A percentile compares a stretch with the other conserved stretches of the same genome.
Conservation (phyloP, 2,888 invertebrate species). For the Chrysolina haemoptera region DNA sequence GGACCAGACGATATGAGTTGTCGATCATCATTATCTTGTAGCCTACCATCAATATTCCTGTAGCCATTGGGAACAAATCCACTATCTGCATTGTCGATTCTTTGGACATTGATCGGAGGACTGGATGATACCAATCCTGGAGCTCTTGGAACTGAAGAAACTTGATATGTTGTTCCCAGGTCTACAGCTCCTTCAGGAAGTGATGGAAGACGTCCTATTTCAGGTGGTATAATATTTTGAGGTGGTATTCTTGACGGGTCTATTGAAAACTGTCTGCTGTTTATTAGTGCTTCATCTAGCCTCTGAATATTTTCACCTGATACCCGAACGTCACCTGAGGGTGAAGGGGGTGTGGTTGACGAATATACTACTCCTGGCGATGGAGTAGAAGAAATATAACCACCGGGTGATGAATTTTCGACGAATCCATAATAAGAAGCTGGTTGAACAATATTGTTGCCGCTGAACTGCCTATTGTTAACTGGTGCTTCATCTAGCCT, state of each 20-base stretch:
- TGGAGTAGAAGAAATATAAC: slow-evolving; percentile 1
- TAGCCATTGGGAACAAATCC: slow-evolving; percentile 7
- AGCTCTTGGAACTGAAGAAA: slow-evolving; percentile 39
- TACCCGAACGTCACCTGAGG: background rate
- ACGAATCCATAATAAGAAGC: background rate
- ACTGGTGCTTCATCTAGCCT: background rate
- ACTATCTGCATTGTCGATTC: slow-evolving; percentile 33
- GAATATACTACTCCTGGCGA: background rate
- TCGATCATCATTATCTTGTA: slow-evolving; percentile 27
- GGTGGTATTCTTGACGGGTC: slow-evolving; percentile 44
- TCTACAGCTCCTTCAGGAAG: slow-evolving; percentile 28
- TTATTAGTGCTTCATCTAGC: slow-evolving; percentile 15
- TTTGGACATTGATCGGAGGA: slow-evolving; percentile 43
- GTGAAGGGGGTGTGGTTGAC: background rate
- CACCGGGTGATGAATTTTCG: background rate
- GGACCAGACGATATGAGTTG: background rate
- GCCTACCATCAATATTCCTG: slow-evolving; percentile 5
- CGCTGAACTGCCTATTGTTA: background rate
- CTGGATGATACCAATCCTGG: slow-evolving; percentile 24
- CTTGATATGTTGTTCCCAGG: slow-evolving; percentile 24
- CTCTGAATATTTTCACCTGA: slow-evolving; percentile 1
- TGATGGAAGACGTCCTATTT: slow-evolving; percentile 37
- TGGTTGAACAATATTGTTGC: background rate
- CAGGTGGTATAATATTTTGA: slow-evolving; percentile 51
- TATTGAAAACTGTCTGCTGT: slow-evolving; percentile 28